Base-by-base conservation (phyloP, 2,888 invertebrate species). In the Ichneumoninae sp. region DNA sequence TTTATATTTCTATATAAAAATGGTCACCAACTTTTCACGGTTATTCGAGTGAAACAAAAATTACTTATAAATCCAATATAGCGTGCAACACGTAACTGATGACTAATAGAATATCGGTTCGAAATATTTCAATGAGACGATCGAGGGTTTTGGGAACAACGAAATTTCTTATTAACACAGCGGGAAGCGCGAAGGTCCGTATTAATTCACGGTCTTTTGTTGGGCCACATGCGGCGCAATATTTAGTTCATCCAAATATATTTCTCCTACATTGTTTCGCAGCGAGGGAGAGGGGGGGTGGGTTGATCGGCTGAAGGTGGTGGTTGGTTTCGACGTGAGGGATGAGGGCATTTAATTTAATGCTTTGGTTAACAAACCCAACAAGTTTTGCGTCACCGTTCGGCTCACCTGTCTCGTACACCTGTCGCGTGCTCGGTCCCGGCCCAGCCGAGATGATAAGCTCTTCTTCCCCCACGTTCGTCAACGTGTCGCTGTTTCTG, bases 341-440 rank as follows among this genome's bases (percentile, higher is more conserved):
- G 54, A 54, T 8, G 54, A 54, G 22, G 36, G 36, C 1, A 1
- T 13, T 30, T 13, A 60, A 13, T 50, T 60, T 6, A 19, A 75
- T 50, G 16, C 30, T 22, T 62, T 33, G 60, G 6, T 33, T 30
- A 26, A 62, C 62, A 62, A 62, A 7, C 40, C 13, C 8, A 40
- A 30, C 13, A 50, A 75, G 44, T 65, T 19, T n/a, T 16, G 16
- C n/a, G 19, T 65, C 16, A 4, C 40, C 10, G 30, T 65, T 60
- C 40, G 83, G 82, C 82, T 86, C 88, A 90, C 86, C 89, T 90
- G 86, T 86, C 87, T 86, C 76, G 82, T 77, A 82, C 90, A 89
- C 89, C 89, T 89, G 88, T 85, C 84, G 83, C 83, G 85, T 75
- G 70, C 86, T 85, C 82, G 68, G 36, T 76, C 76, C 72, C 79